Conservation (phyloP, 2,888 invertebrate genomes). For the Fissipunctia ypsillon region DNA sequence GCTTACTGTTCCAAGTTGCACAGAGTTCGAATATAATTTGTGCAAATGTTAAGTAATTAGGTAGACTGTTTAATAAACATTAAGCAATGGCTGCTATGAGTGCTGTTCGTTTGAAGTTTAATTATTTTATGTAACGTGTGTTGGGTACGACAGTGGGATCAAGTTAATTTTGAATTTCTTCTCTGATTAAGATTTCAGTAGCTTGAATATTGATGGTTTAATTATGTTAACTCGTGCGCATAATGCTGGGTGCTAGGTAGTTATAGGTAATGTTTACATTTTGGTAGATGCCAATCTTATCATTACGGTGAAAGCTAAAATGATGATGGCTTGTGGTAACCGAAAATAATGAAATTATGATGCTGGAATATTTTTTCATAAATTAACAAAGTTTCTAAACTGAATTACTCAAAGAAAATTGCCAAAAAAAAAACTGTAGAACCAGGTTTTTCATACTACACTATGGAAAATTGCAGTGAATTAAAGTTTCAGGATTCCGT, state of each 20-base stretch:
- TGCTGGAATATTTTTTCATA: background rate
- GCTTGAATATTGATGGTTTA: conserved; percentile 34
- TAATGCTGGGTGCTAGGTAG: background rate
- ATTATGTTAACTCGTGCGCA: conserved; percentile 36
- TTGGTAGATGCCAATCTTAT: background rate
- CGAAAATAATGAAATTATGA: background rate
- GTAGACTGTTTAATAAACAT: conserved; percentile 62
- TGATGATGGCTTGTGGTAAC: too few species aligned
- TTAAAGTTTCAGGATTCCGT: background rate
- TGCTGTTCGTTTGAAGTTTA: conserved; percentile 53
- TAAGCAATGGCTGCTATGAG: conserved; percentile 43
- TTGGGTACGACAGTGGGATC: conserved; percentile 3
- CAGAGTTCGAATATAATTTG: conserved; percentile 53
- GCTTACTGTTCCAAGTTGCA: conserved; percentile 24
- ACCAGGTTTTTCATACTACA: background rate
- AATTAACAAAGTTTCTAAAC: too few species aligned
- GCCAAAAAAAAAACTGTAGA: too few species aligned
- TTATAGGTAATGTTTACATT: background rate
- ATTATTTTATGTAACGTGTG: conserved; percentile 53
- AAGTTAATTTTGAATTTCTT: conserved; percentile 38
- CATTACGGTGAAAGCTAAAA: background rate
- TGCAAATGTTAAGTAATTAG: conserved; percentile 59
- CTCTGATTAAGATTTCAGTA: conserved; percentile 42
- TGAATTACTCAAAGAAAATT: too few species aligned
- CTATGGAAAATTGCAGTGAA: background rate